A percentile compares a stretch with the other conserved stretches of the same genome.
Evolutionary conservation across 2,888 invertebrate species (phyloP).

Genomic region (Orthosia cruda): DNA sequence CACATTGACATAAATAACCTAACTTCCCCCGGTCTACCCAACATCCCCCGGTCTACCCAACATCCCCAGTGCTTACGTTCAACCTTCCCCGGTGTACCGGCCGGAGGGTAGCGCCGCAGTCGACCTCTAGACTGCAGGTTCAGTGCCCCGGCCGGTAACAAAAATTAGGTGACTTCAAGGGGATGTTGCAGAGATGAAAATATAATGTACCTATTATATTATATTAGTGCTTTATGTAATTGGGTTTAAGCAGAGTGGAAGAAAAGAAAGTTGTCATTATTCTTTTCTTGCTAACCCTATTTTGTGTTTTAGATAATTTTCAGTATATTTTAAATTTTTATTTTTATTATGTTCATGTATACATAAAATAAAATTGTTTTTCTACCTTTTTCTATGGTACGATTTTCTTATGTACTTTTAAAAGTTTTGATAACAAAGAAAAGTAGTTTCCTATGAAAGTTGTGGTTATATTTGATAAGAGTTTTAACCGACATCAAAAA

Average conservation of each 20-base stretch:
- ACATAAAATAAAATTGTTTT: too few species aligned
- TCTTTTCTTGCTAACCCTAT: too few species aligned
- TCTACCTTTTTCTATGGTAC: too few species aligned
- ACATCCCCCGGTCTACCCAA: conserved; percentile 33
- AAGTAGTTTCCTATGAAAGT: background rate
- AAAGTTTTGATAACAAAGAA: background rate
- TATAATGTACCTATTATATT: background rate
- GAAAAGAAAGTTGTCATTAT: background rate
- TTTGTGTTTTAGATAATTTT: too few species aligned
- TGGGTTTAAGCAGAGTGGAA: background rate
- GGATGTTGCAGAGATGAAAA: conserved; percentile 31
- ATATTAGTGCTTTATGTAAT: conserved; percentile 18
- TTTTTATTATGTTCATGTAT: too few species aligned
- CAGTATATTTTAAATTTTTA: too few species aligned
- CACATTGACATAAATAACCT: conserved; percentile 20
- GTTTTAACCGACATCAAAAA: too few species aligned
- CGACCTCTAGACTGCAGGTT: conserved; percentile 69
- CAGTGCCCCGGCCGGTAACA: conserved; percentile 53
- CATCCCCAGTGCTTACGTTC: background rate
- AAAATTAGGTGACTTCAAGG: conserved; percentile 61
- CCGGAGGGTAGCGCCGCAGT: conserved; percentile 22
- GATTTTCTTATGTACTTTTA: too few species aligned
- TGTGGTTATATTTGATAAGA: background rate
- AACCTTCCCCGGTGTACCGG: conserved; percentile 48
- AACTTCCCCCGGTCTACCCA: conserved; percentile 34